These are phyloP conservation scores for Hemiprocne comata DNA, from an alignment of 2,113 vertebrate genomes.

Conservation along the genomic window DNA sequence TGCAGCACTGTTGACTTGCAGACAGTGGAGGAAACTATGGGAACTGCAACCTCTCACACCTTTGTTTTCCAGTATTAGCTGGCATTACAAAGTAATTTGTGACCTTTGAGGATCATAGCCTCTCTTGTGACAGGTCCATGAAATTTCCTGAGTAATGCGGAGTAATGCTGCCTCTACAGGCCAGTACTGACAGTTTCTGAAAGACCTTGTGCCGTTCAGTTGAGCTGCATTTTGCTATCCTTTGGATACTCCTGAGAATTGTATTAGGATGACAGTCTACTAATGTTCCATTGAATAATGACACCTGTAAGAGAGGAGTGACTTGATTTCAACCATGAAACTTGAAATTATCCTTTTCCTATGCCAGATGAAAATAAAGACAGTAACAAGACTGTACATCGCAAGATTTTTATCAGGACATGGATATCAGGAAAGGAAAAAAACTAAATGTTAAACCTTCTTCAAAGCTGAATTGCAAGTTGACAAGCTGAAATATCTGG, in stretches of 20 bases:
- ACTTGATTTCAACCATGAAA: background rate
- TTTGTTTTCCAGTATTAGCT: background rate
- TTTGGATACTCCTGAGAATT: background rate
- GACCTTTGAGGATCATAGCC: background rate
- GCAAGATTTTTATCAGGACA: background rate
- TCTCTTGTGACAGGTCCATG: background rate
- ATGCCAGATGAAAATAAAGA: background rate
- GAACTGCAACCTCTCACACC: background rate
- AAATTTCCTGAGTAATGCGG: background rate
- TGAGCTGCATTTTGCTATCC: background rate
- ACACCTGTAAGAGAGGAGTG: background rate
- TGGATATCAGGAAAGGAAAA: background rate
- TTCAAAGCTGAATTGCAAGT: background rate
- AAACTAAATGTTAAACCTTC: background rate
- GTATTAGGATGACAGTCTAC: background rate
- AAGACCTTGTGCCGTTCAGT: background rate
- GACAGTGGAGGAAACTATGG: background rate
- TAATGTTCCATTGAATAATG: background rate
- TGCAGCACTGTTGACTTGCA: background rate
- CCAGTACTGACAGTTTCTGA: background rate
- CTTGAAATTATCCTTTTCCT: background rate
- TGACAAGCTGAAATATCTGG: background rate
- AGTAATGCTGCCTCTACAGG: background rate
- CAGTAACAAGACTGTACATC: background rate
- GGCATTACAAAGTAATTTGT: background rate